A percentile compares a stretch with the other conserved stretches of the same genome.
Evolutionary conservation across 2,888 invertebrate species (phyloP).

Genomic region (Anthrax anthrax): DNA sequence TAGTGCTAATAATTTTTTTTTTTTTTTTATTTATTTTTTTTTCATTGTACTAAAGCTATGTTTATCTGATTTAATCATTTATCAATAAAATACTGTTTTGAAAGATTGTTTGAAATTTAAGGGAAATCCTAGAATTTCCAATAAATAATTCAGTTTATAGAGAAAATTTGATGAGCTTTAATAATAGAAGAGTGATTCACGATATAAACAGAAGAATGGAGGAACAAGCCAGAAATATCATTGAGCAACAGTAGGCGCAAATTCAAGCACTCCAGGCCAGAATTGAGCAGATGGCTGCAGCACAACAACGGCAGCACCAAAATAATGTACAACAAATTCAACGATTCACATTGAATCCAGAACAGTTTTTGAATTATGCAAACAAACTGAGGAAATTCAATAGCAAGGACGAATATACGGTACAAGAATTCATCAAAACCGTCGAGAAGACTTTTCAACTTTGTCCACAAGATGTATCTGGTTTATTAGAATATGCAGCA

Average conservation of each 20-base stretch:
- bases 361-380: background rate
- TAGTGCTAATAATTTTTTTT: too few species aligned
- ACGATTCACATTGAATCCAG: background rate
- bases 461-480: background rate
- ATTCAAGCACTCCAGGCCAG: background rate
- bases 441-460: background rate
- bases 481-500: background rate
- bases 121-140: too few species aligned
- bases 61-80: too few species aligned
- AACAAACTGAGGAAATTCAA: conserved; percentile 1
- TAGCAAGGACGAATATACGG: background rate
- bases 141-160: too few species aligned
- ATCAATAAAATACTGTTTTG: too few species aligned
- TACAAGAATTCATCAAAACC: background rate
- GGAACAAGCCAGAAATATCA: background rate
- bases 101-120: too few species aligned
- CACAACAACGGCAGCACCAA: too few species aligned
- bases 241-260: background rate
- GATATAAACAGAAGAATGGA: background rate
- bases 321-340: background rate
- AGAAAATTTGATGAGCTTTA: too few species aligned
- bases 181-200: background rate
- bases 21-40: too few species aligned
- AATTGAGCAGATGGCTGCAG: background rate
- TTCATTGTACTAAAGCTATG: too few species aligned